These are phyloP conservation scores for Margaritifera margaritifera DNA, from an alignment of 2,888 invertebrate species.

Conservation along the genomic window DNA sequence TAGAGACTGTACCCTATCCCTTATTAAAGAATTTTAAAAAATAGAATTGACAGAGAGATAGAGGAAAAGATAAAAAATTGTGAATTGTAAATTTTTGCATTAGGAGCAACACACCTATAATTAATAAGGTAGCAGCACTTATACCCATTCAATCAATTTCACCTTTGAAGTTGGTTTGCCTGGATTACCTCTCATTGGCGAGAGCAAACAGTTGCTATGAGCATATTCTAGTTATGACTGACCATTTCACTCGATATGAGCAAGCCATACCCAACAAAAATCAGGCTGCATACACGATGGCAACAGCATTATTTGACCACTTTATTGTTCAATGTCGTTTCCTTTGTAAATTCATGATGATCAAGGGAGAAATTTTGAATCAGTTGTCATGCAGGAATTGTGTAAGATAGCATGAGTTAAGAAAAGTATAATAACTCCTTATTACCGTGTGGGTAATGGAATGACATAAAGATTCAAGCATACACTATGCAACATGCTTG, in stretches of 20 bases:
- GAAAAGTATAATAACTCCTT: neutral
- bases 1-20: conserved; percentile 16
- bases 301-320: neutral
- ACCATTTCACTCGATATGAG: neutral
- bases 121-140: neutral
- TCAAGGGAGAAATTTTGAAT: conserved; percentile 16
- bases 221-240: conserved; percentile 1
- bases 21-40: conserved; percentile 9
- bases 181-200: conserved; percentile 9
- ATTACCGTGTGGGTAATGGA: neutral
- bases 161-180: neutral
- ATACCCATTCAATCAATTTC: neutral
- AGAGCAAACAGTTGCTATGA: neutral
- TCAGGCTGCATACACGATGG: neutral
- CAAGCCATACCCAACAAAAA: conserved; percentile 1
- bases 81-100: conserved; percentile 1
- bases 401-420: neutral
- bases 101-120: conserved; percentile 1
- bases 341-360: neutral
- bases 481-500: neutral
- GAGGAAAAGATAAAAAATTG: conserved; percentile 6
- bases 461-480: neutral
- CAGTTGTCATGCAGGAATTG: conserved; percentile 8
- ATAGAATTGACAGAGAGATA: conserved; percentile 8
- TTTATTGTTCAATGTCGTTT: conserved; percentile 6